A percentile compares a stretch with the other conserved stretches of the same genome.
Conservation (phyloP, 2,113 vertebrate genomes). For the Pterocles orientalis region DNA sequence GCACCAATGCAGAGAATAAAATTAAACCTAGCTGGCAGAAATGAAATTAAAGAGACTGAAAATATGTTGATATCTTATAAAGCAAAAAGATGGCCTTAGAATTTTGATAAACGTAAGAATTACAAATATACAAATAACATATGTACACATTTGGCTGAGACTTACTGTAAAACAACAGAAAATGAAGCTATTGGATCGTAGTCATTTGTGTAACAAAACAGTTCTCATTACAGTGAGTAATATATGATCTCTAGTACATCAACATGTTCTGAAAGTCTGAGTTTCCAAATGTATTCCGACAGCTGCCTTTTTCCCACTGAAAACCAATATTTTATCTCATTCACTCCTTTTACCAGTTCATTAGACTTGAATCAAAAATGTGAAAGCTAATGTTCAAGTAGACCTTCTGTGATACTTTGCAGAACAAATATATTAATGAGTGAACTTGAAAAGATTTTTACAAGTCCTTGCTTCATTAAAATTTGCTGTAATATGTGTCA, state of each 20-base stretch:
- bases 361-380: constrained; percentile 1
- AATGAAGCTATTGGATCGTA: not conserved
- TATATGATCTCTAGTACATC: not conserved
- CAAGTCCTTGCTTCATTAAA: constrained; percentile 39
- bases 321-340: not conserved
- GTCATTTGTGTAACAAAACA: not conserved
- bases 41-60: not conserved
- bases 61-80: not conserved
- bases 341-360: not conserved
- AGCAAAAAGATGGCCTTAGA: not conserved
- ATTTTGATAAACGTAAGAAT: not conserved
- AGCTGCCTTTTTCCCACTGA: not conserved
- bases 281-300: not conserved
- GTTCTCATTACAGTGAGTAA: not conserved
- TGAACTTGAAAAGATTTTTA: constrained; percentile 28
- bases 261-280: not conserved
- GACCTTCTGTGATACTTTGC: constrained; percentile 11
- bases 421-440: constrained; percentile 23
- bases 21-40: not conserved
- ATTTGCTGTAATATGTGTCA: not conserved
- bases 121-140: not conserved
- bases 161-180: not conserved
- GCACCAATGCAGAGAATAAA: not conserved
- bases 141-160: not conserved
- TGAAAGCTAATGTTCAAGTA: not conserved